Evolutionary conservation across 1,140 invertebrate genomes (phyloP).

Genomic region (Pogonognathellus flavescens): DNA sequence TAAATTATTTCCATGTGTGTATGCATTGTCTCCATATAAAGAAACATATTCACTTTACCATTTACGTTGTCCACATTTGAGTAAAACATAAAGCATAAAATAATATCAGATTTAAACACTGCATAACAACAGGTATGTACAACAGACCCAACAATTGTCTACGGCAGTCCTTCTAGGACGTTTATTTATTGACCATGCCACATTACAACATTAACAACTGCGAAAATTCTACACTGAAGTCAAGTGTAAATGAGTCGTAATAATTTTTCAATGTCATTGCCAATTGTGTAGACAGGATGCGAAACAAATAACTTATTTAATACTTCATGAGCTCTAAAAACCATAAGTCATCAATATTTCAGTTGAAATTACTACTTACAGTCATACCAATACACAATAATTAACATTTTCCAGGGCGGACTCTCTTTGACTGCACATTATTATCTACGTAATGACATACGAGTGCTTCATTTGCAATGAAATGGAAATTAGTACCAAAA

Average conservation of each 20-base stretch:
- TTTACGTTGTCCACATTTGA: too few species aligned
- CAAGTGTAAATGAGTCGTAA: conserved; percentile 30
- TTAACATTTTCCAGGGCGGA: background rate
- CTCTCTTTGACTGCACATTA: background rate
- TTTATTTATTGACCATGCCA: too few species aligned
- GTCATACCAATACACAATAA: background rate
- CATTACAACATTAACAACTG: too few species aligned
- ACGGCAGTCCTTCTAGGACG: too few species aligned
- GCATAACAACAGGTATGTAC: too few species aligned
- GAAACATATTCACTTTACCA: too few species aligned
- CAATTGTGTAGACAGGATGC: background rate
- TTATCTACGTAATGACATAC: background rate
- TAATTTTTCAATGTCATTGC: conserved; percentile 39
- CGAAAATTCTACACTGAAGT: conserved; percentile 11
- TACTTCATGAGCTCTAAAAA: background rate
- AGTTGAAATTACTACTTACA: background rate
- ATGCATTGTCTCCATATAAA: too few species aligned
- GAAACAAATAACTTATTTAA: background rate
- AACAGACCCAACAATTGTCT: too few species aligned
- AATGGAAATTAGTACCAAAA: too few species aligned
- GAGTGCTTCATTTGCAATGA: background rate
- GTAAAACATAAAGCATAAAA: too few species aligned
- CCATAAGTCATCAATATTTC: background rate
- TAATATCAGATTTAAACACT: too few species aligned
- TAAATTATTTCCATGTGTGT: too few species aligned